Conservation (phyloP, 2,797 vertebrate species). For the Glossophaga mutica region DNA sequence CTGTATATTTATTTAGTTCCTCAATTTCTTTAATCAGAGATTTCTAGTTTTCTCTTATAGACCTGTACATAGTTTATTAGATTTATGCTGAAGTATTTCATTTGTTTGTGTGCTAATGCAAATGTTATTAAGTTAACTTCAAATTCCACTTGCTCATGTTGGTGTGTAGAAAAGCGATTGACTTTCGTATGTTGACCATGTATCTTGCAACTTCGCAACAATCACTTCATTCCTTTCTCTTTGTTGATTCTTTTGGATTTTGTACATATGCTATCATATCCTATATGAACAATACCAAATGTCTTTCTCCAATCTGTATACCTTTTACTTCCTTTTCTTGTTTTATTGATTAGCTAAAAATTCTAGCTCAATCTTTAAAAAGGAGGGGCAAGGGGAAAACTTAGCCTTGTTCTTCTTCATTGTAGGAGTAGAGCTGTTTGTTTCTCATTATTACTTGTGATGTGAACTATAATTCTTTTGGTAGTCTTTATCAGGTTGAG, state of each 20-base stretch:
- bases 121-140: background rate
- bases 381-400: background rate
- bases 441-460: background rate
- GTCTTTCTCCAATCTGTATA: background rate
- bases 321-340: background rate
- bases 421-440: background rate
- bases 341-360: background rate
- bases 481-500: background rate
- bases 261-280: background rate
- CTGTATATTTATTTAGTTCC: background rate
- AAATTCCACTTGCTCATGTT: background rate
- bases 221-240: background rate
- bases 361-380: background rate
- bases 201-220: background rate
- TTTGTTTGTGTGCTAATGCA: background rate
- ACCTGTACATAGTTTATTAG: background rate
- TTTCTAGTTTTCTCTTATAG: background rate
- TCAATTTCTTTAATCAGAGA: background rate
- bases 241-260: background rate
- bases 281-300: background rate
- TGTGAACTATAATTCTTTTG: background rate
- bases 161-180: background rate
- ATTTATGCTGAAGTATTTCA: background rate
- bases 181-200: background rate
- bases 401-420: background rate